Base-by-base conservation (phyloP, 2,113 vertebrate species). In the Phainopepla nitens region DNA sequence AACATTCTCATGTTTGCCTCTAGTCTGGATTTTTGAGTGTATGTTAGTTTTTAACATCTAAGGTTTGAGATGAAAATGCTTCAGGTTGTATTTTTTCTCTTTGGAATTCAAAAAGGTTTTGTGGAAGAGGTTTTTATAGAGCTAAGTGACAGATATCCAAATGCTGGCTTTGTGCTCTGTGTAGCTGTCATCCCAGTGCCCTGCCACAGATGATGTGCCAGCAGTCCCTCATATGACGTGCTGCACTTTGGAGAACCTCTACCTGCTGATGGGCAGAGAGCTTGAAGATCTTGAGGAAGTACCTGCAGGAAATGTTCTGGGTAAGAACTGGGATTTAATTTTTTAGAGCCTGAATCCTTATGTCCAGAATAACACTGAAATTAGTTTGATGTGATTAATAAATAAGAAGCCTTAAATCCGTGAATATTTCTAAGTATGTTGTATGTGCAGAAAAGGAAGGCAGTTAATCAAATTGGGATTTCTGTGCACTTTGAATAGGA, bases 221-320 rank as follows among this genome's bases (percentile, higher is more conserved):
- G 56, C 89, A 3, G 69, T 99, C 3, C 98, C 99, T 57, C 98
- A 99, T 75, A 96, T 99, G 98, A 93, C 98, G 4, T 97, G 97
- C 90, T 99, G 99, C 50, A 97, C 98, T 0, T 53, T 99, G 96
- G 98, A 99, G 47, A 98, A 76, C 78, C 97, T 99, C n/a, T 99
- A 99, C 80, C 98, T 99, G 66, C 98, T 99, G 60, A 99, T 99
- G 99, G 99, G 99, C 39, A 97, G 98, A 78, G 99, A 99, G 88
- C 98, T 99, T 41, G 98, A 99, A 86, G 98, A 98, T 23, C 98
- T 99, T 35, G 97, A 99, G 28, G 98, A 99, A 92, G 99, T 99
- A 21, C 99, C 99, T 64, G 97, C 98, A 10, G 99, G 99, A 89
- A 99, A 99, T 18, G 98, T 99, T 72, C 97, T 99, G 8, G 99